A percentile compares a stretch with the other conserved stretches of the same genome.
Evolutionary conservation across 2,888 invertebrate species (phyloP).

Genomic region (Deilephila porcellus): DNA sequence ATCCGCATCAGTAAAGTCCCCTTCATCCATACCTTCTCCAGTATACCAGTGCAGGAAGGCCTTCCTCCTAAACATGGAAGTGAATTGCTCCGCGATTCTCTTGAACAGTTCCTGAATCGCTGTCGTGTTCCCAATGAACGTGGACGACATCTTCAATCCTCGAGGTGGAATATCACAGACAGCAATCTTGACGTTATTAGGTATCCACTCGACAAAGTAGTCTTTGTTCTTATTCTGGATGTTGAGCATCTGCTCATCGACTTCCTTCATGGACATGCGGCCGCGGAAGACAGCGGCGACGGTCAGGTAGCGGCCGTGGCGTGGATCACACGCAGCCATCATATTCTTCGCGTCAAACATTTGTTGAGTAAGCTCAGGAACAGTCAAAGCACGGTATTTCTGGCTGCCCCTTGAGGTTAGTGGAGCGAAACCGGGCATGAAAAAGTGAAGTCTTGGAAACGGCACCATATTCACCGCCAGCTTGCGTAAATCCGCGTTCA

Average conservation of each 20-base stretch:
- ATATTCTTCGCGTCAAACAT: slow-evolving; percentile 98
- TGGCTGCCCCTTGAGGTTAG: slow-evolving; percentile 91
- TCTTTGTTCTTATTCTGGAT: slow-evolving; percentile 90
- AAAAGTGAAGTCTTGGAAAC: slow-evolving; percentile 88
- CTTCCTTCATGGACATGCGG: slow-evolving; percentile 97
- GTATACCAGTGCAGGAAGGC: slow-evolving; percentile 99
- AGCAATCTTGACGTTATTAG: slow-evolving; percentile 91
- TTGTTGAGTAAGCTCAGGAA: slow-evolving; percentile 94
- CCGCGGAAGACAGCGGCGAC: slow-evolving; percentile 95
- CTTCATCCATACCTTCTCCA: slow-evolving; percentile 97
- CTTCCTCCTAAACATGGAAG: slow-evolving; percentile 96
- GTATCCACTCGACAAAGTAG: slow-evolving; percentile 92
- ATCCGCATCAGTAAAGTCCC: slow-evolving; percentile 97
- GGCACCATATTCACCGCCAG: slow-evolving; percentile 85
- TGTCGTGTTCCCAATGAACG: slow-evolving; percentile 94
- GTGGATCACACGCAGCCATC: slow-evolving; percentile 97
- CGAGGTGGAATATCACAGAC: slow-evolving; percentile 91
- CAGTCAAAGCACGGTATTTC: slow-evolving; percentile 93
- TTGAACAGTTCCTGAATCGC: slow-evolving; percentile 95
- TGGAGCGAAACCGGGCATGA: slow-evolving; percentile 86
- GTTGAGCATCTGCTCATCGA: slow-evolving; percentile 91
- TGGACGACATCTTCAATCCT: slow-evolving; percentile 92
- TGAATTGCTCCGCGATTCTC: slow-evolving; percentile 92
- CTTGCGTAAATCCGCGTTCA: slow-evolving; percentile 89
- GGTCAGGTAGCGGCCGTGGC: slow-evolving; percentile 94